Evolutionary conservation across 2,888 invertebrate species (phyloP).

Genomic region (Troides helena): DNA sequence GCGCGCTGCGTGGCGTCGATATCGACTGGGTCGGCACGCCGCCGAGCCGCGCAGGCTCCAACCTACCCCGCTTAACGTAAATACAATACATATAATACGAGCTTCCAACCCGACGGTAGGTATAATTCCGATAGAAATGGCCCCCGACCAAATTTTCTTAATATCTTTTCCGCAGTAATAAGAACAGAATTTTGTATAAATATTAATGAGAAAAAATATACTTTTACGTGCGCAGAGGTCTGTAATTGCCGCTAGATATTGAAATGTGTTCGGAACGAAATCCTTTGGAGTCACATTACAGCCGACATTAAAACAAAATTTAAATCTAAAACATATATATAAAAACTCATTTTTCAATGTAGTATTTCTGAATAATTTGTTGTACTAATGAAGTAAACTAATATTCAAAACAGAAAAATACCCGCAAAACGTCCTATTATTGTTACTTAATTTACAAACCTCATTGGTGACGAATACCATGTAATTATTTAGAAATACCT

Average conservation of each 20-base stretch:
- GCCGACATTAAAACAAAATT: no score
- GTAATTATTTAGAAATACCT: no score
- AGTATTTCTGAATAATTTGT: no score
- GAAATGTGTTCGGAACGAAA: no score
- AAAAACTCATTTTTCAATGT: no score
- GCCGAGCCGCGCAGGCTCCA: constrained; percentile 61
- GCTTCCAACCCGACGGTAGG: constrained; percentile 56
- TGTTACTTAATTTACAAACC: no score
- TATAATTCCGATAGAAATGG: constrained; percentile 28
- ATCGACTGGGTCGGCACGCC: constrained; percentile 57
- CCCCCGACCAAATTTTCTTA: neutral
- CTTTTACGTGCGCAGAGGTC: neutral
- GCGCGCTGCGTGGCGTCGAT: constrained; percentile 53
- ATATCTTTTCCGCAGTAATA: neutral
- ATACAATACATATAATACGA: constrained; percentile 74
- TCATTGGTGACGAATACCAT: no score
- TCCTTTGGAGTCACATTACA: no score
- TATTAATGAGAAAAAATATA: neutral
- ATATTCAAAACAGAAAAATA: no score
- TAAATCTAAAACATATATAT: no score
- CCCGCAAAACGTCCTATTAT: no score
- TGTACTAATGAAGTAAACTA: no score
- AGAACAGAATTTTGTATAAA: neutral
- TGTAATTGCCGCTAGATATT: neutral
- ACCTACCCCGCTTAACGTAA: constrained; percentile 54